Conservation (phyloP, 1,140 invertebrate species). For the Leguminivora glycinivorella region DNA sequence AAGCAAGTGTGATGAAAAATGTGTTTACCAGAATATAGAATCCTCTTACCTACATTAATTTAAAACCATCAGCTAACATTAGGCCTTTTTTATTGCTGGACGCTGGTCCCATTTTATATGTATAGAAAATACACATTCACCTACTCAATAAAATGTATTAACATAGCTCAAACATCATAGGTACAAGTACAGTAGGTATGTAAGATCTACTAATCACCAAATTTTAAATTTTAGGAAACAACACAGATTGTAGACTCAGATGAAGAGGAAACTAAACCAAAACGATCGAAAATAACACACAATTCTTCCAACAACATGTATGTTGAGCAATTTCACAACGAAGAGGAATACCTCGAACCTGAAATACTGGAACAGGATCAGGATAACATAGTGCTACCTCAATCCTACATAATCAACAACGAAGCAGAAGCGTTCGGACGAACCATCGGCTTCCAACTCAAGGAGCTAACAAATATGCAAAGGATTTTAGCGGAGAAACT, state of each 20-base stretch:
- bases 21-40: too few species aligned
- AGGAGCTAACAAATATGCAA: slow-evolving; percentile 32
- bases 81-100: too few species aligned
- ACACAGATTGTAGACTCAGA: not conserved
- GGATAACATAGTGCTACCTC: not conserved
- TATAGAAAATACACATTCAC: too few species aligned
- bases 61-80: too few species aligned
- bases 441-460: slow-evolving; percentile 36
- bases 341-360: slow-evolving; percentile 7
- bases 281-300: not conserved
- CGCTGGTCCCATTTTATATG: too few species aligned
- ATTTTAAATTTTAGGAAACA: not conserved
- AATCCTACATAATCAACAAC: not conserved
- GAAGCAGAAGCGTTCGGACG: slow-evolving; percentile 35
- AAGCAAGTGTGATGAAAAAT: too few species aligned
- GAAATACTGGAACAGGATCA: not conserved
- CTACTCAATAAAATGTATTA: too few species aligned
- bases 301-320: not conserved
- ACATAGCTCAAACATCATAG: too few species aligned
- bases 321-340: not conserved
- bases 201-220: not conserved
- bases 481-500: slow-evolving; percentile 39
- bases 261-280: slow-evolving; percentile 18
- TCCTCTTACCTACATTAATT: too few species aligned
- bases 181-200: too few species aligned